phyloP scores from a whole-genome alignment of 2,113 vertebrate genomes.

The cat (Felis catus) region F.catus_Fca126_mat1.0 CM031424.1:45594501-45595000 shows the following conservation, averaged over 20 bases:
- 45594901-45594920: not conserved
- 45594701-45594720: not conserved
- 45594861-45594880: not conserved
- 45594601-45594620: not conserved
- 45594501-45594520: not conserved
- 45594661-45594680: not conserved
- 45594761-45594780: not conserved
- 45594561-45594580: not conserved
- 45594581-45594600: slow-evolving; percentile 24
- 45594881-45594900: slow-evolving; percentile 7
- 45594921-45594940: slow-evolving; percentile 12
- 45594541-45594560: slow-evolving; percentile 1
- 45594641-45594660: not conserved
- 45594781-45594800: not conserved
- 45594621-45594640: not conserved
- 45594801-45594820: not conserved
- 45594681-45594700: not conserved
- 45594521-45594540: not conserved
- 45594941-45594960: slow-evolving; percentile 4
- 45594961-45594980: slow-evolving; percentile 94
- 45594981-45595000: slow-evolving; percentile 93
- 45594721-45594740: not conserved
- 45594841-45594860: not conserved
- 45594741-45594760: not conserved
- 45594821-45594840: not conserved